Base-by-base conservation (phyloP, 1,140 invertebrate genomes). In the Brachionus koreanus region DNA sequence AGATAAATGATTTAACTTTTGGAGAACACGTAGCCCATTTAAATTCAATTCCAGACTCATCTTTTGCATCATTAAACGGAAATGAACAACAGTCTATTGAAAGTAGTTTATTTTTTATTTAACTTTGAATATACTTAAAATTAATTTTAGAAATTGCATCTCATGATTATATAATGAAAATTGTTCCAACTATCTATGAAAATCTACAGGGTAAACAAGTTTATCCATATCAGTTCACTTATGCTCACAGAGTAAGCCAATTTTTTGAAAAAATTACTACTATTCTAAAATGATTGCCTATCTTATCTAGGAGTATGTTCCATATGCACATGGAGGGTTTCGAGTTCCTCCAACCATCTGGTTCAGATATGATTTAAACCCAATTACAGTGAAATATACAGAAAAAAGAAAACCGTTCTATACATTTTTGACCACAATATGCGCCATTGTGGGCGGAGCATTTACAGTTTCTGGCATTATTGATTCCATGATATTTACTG, bases 381-480 rank as follows among this genome's bases (percentile, higher is more conserved):
- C 91, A 1, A 91, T 92, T 29, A 92, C 91, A 13, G 91, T 92
- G 0, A 90, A 90, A 84, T 91, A 92, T 84, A 89, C 86, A 13
- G 89, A 90, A 83, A 89, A 88, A 82, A 84, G 89, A 43, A 90
- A 90, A 84, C 91, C 91, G 23, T 87, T 92, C 67, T 91, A 92
- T 84, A 88, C 87, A 25, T 92, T 92, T 85, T 84, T 92, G n/a
- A 92, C 91, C 2, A 91, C 90, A 10, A 86, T 92, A n/a, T 92
- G 91, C 87, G 92, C 92, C 10, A 92, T 92, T 82, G 88, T 92
- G 72, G 92, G 92, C 57, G 92, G 92, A 83, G 91, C 92, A 2
- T 92, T 92, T 84, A 92, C 92, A 3, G 91, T 92, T 4, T 91
- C 91, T 49, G 90, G 90, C 5, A 91, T 92, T 57, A 87, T 92